Conservation (phyloP, 64 coral and sea anemone species). For the Actinia equina region DNA sequence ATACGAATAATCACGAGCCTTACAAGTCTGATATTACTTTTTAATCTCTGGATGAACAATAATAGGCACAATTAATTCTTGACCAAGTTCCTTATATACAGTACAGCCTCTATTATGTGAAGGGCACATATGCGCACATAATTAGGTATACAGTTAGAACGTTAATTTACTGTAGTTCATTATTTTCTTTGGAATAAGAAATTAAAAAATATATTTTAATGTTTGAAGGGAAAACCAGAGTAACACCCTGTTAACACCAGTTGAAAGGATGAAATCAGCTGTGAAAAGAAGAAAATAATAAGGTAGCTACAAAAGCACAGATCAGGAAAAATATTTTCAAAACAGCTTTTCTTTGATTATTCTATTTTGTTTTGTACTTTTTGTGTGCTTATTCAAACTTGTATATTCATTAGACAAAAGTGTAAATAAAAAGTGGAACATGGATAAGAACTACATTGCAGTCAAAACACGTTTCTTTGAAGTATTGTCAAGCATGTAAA, state of each 20-base stretch:
- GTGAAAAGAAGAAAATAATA: too few species aligned
- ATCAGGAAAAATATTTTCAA: not conserved
- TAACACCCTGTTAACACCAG: too few species aligned
- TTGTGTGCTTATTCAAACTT: not conserved
- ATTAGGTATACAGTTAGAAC: not conserved
- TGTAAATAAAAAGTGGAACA: not conserved
- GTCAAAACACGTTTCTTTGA: not conserved
- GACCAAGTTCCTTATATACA: not conserved
- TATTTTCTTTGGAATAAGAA: not conserved
- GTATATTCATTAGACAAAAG: not conserved
- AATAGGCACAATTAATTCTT: not conserved
- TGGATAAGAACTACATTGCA: not conserved
- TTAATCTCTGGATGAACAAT: not conserved
- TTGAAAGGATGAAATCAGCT: too few species aligned
- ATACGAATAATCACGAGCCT: not conserved
- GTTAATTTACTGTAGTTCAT: not conserved
- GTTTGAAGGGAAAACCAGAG: not conserved
- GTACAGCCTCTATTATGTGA: not conserved
- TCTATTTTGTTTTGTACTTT: not conserved
- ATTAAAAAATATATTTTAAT: not conserved
- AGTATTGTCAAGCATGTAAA: not conserved
- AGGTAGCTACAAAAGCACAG: too few species aligned
- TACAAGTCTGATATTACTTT: not conserved
- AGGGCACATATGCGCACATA: slow-evolving; percentile 3
- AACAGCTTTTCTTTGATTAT: not conserved